Conservation (phyloP, 2,797 vertebrate genomes). For the Rhyacichthys aspro region DNA sequence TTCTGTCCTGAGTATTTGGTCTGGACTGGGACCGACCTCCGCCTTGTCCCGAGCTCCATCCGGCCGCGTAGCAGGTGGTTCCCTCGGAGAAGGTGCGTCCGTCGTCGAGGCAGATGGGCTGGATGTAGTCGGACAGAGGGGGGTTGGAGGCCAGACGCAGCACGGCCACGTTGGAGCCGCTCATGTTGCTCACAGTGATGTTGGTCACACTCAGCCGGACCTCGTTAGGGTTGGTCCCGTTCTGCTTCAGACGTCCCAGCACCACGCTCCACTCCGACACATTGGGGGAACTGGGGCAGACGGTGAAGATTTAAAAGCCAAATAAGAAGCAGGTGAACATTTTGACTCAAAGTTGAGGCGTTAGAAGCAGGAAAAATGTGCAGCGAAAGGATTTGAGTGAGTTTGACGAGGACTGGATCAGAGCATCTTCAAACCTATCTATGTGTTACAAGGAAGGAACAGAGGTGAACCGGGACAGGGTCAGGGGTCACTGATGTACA, state of each 20-base stretch:
- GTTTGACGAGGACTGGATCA: no score
- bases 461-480: no score
- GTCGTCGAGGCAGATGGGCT: constrained; percentile 57
- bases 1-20: background rate
- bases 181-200: constrained; percentile 54
- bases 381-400: no score
- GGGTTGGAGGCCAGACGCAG: constrained; percentile 26
- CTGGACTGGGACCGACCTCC: constrained; percentile 37
- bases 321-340: no score
- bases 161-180: constrained; percentile 46
- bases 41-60: constrained; percentile 44
- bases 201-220: constrained; percentile 34
- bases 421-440: no score
- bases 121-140: constrained; percentile 45
- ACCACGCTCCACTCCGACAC: constrained; percentile 56
- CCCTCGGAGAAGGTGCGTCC: constrained; percentile 23
- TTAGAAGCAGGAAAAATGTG: no score
- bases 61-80: constrained; percentile 40
- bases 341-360: no score
- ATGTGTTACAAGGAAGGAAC: no score
- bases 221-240: constrained; percentile 43
- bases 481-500: no score
- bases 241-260: constrained; percentile 51
- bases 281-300: constrained; percentile 25
- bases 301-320: background rate